Percentiles rank a stretch among this genome's conserved stretches.
Evolutionary conservation across 2,888 invertebrate genomes (phyloP).

Genomic region (Coenonympha arcania): DNA sequence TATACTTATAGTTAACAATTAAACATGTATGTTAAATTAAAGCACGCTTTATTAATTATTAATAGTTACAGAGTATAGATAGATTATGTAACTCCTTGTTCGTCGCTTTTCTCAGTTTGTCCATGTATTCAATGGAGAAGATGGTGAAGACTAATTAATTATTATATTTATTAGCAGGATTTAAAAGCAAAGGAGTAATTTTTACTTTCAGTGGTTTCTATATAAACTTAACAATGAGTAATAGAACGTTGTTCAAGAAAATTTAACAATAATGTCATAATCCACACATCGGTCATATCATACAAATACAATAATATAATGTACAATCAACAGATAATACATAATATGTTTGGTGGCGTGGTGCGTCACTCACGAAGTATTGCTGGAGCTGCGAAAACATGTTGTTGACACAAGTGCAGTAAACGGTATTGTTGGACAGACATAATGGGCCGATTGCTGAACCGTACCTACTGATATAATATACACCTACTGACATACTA

Average conservation of each 20-base stretch:
- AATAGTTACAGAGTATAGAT: no score
- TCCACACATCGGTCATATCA: slow-evolving; percentile 37
- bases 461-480: background rate
- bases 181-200: no score
- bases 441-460: background rate
- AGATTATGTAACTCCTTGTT: no score
- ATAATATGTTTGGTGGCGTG: slow-evolving; percentile 17
- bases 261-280: slow-evolving; percentile 38
- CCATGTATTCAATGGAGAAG: no score
- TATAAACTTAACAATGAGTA: no score
- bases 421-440: slow-evolving; percentile 40
- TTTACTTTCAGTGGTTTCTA: no score
- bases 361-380: slow-evolving; percentile 58
- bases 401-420: slow-evolving; percentile 63
- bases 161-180: no score
- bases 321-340: slow-evolving; percentile 1
- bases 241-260: slow-evolving; percentile 35
- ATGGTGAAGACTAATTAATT: no score
- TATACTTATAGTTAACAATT: no score
- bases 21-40: no score
- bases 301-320: slow-evolving; percentile 33
- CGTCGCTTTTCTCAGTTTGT: no score
- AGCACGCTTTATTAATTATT: no score
- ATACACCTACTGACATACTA: background rate
- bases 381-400: slow-evolving; percentile 64